A percentile compares a stretch with the other conserved stretches of the same genome.
Evolutionary conservation across 2,113 vertebrate species (phyloP).

Genomic region (Xiphophorus maculatus): DNA sequence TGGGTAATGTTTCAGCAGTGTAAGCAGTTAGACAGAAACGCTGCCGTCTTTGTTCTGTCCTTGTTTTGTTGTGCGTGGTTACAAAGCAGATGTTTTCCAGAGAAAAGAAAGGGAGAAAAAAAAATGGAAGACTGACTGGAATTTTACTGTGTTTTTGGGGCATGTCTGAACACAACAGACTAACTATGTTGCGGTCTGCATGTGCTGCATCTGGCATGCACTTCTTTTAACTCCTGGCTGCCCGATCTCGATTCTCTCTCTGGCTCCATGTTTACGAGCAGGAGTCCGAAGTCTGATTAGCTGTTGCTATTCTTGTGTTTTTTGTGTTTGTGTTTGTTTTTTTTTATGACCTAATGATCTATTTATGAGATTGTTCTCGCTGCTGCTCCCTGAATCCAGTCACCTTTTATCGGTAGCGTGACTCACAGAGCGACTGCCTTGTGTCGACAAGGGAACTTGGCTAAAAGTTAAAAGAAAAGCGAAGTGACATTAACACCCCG

Average conservation of each 20-base stretch:
- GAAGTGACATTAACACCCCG: slow-evolving; percentile 18
- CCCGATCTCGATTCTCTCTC: neutral
- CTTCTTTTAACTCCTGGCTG: neutral
- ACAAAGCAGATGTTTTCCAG: slow-evolving; percentile 9
- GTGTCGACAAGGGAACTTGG: neutral
- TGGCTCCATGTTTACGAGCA: neutral
- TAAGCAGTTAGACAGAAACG: neutral
- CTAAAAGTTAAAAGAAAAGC: neutral
- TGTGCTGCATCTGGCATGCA: neutral
- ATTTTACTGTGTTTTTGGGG: slow-evolving; percentile 36
- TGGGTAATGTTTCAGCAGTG: neutral
- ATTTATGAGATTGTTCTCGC: neutral
- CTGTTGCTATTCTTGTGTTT: neutral
- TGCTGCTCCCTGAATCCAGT: neutral
- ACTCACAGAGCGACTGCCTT: slow-evolving; percentile 24
- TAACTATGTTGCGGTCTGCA: neutral
- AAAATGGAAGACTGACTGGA: slow-evolving; percentile 19
- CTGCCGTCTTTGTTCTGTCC: neutral
- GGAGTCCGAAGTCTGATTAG: neutral
- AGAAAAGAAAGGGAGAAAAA: neutral
- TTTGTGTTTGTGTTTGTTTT: neutral
- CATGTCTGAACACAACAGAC: slow-evolving; percentile 61
- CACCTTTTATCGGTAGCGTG: neutral
- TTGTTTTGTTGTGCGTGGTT: slow-evolving; percentile 1
- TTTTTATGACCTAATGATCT: neutral